These are phyloP conservation scores for Hestina assimilis DNA, from an alignment of 1,140 invertebrate genomes.

Conservation along the genomic window DNA sequence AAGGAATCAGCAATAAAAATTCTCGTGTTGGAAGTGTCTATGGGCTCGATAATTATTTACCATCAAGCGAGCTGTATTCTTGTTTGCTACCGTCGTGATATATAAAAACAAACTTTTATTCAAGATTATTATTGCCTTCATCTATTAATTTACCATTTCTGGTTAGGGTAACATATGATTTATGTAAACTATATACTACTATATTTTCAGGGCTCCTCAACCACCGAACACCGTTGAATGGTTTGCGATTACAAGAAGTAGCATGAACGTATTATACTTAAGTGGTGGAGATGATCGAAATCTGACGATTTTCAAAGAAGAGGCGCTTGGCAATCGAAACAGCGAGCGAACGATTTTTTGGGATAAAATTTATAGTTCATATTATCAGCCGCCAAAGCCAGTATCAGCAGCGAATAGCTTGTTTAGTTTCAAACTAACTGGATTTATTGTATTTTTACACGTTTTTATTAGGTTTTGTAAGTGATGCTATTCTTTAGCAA, in stretches of 20 bases:
- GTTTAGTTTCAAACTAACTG: constrained; percentile 22
- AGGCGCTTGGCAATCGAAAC: constrained; percentile 31
- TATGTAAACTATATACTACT: not conserved
- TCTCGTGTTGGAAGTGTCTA: too few species aligned
- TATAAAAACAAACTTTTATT: too few species aligned
- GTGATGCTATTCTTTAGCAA: too few species aligned
- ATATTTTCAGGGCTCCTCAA: constrained; percentile 9
- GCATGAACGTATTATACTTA: constrained; percentile 20
- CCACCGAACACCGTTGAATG: not conserved
- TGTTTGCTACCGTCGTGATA: too few species aligned
- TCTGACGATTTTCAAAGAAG: constrained; percentile 28
- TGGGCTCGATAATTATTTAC: too few species aligned
- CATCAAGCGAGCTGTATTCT: too few species aligned
- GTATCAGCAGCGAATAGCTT: constrained; percentile 35
- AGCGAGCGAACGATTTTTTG: constrained; percentile 43
- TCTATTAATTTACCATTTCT: too few species aligned
- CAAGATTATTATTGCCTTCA: too few species aligned
- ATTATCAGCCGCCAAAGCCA: constrained; percentile 35
- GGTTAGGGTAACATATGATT: too few species aligned
- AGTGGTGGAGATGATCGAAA: constrained; percentile 31
- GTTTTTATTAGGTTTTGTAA: constrained; percentile 22
- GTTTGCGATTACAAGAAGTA: not conserved
- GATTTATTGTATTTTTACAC: constrained; percentile 27
- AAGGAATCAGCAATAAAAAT: too few species aligned
- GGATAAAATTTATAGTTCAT: constrained; percentile 34